A percentile compares a stretch with the other conserved stretches of the same genome.
Conservation (phyloP, 2,797 vertebrate species). For the Crypturellus tataupa region DNA sequence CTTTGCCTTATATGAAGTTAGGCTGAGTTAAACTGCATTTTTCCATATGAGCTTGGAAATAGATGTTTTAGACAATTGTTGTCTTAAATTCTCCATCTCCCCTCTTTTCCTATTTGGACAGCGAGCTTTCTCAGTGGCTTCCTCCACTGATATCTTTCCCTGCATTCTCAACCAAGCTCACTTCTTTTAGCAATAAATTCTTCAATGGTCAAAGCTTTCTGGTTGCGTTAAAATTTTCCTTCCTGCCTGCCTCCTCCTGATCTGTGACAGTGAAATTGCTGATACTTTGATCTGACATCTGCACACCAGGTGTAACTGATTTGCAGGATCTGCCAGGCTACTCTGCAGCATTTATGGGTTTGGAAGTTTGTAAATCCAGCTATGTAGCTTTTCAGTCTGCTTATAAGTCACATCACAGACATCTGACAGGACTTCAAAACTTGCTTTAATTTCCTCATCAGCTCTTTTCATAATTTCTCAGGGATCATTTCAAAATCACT, state of each 20-base stretch:
- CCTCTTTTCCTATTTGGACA: background rate
- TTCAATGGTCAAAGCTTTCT: background rate
- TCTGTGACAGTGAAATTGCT: background rate
- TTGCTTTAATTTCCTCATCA: background rate
- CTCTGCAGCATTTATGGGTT: background rate
- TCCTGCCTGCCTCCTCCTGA: background rate
- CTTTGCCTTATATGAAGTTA: background rate
- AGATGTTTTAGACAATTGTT: background rate
- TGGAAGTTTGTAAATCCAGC: background rate
- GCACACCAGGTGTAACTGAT: background rate
- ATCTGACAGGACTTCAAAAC: background rate
- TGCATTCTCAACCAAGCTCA: background rate
- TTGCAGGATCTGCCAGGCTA: background rate
- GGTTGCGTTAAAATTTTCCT: background rate
- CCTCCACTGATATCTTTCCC: background rate
- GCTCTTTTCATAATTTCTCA: background rate
- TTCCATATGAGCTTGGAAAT: background rate
- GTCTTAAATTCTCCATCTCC: background rate
- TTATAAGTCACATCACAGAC: background rate
- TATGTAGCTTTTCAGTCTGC: background rate
- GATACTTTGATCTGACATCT: background rate
- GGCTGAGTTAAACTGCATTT: background rate
- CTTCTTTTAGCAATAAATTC: background rate
- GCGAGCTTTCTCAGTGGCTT: background rate
- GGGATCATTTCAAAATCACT: background rate